Base-by-base conservation (phyloP, 2,797 vertebrate genomes). In the Mormyrus proboscirostris region DNA sequence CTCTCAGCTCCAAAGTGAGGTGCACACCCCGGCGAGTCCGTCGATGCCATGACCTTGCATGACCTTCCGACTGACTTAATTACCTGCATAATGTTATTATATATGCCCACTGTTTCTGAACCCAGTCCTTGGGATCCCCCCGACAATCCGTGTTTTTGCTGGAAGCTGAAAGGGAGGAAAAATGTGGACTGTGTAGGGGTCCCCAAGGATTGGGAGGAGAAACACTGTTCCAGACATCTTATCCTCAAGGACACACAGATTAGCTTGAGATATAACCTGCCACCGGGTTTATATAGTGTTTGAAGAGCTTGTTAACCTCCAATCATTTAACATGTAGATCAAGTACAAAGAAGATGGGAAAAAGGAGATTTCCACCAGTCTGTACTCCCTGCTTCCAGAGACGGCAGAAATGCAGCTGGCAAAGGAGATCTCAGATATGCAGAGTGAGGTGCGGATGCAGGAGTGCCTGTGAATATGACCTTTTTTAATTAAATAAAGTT, bases 1-100 rank as follows among this genome's bases (percentile, higher is more conserved):
- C 6, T 94, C 95, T 0, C 94, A 96, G 88, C 95, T 97, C 91
- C 97, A 97, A 94, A 99, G 97, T 85, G 93, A 98, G 97, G 98
- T 99, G 92, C 12, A 38, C 0, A 4, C 87, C 73, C 38, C 73
- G 1, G 14, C 73, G 2, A 79, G 38, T 79, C 73, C 2, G 10
- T 19, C 14, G 0, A 44, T 79, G 73, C 73, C 16, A 8, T 38
- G 33, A 79, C 73, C 73, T 79, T 44, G 25, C 22, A 33, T 14
- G 62, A 33, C 25, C 25, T 69, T 69, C 62, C 4, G 10, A 69
- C 62, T 69, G 25, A 33, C 62, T 69, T 12, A 14, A 69, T 33
- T 33, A 14, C 62, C 62, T 69, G 29, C 25, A 69, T 69, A 33
- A 14, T 33, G 25, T 33, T 69, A 69, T 29, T 69, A 25, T 69